Base-by-base conservation (phyloP, 1,140 invertebrate species). In the Leptopilina clavipes region DNA sequence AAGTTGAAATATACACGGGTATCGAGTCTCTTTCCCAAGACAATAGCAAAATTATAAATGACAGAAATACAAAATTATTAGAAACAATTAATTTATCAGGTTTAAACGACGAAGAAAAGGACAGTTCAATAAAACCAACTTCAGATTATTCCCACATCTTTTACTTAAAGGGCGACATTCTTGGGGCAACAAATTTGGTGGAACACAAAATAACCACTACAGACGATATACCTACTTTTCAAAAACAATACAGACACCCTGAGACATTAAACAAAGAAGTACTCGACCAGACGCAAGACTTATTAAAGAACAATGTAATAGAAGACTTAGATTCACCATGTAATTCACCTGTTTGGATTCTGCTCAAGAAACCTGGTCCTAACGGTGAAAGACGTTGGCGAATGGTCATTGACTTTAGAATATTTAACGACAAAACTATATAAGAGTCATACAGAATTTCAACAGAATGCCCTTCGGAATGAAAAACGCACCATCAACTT, bases 161-260 rank as follows among this genome's bases (percentile, higher is more conserved):
- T 22, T 9, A 11, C 2, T 8, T 56, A 11, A 6, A 56, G 10
- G 75, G 75, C 0, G 75, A 76, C 14, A 25, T 48, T 14, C 44
- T 76, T 3, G n/a, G 54, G 22, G 70, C 70, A 0, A 76, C 75
- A 3, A 45, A 76, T 17, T 12, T 59, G 0, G n/a, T 72, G 0
- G 44, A 3, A 0, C 74, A 75, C 31, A 31, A 52, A 71, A 71
- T 75, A 17, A 25, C 40, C 17, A 11, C 45, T 9, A 72, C 17
- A 0, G 70, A 76, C 31, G 43, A 71, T 0, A 59, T 12, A 9
- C 48, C 70, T 3, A 22, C 72, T 7, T 14, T 71, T 12, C 9
- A 45, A 9, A 71, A 25, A 59, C 70, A 76, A 31, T 71, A 52
- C 10, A 71, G 44, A 71, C 44, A 18, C n/a, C 43, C 75, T 11